Conservation (phyloP, 2,113 vertebrate species). For the Psilopogon haemacephalus region DNA sequence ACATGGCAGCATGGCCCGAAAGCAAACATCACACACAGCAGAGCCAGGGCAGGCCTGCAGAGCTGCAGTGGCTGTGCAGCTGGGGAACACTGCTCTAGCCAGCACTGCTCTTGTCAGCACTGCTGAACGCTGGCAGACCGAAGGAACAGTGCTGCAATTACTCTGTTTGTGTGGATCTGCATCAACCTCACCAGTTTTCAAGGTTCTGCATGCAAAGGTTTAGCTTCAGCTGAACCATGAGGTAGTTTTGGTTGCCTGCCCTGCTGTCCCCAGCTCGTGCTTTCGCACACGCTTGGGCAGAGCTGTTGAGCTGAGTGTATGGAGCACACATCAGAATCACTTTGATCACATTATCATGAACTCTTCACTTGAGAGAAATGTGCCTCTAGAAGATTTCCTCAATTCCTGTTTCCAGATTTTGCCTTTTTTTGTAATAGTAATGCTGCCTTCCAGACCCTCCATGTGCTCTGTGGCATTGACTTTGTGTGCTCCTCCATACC, state of each 20-base stretch:
- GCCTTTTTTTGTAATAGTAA: neutral
- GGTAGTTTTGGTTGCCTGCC: neutral
- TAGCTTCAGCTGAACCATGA: neutral
- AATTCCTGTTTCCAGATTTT: neutral
- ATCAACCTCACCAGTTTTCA: neutral
- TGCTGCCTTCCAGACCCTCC: neutral
- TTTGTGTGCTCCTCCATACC: neutral
- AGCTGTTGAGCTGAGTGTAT: neutral
- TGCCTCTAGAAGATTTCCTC: neutral
- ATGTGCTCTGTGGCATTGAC: neutral
- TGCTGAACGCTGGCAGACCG: fast-evolving
- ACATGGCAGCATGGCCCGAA: neutral
- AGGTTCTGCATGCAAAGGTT: neutral
- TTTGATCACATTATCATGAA: neutral
- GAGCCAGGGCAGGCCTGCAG: neutral
- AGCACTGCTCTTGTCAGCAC: neutral
- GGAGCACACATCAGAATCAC: neutral
- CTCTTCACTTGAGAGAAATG: neutral
- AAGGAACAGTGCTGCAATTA: neutral
- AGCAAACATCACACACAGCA: neutral
- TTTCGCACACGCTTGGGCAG: neutral
- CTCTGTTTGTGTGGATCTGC: neutral
- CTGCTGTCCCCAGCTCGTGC: neutral
- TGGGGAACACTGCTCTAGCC: neutral
- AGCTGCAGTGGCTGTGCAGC: neutral